These are phyloP conservation scores for Graphium colonna DNA, from an alignment of 2,888 invertebrate genomes.

Conservation along the genomic window DNA sequence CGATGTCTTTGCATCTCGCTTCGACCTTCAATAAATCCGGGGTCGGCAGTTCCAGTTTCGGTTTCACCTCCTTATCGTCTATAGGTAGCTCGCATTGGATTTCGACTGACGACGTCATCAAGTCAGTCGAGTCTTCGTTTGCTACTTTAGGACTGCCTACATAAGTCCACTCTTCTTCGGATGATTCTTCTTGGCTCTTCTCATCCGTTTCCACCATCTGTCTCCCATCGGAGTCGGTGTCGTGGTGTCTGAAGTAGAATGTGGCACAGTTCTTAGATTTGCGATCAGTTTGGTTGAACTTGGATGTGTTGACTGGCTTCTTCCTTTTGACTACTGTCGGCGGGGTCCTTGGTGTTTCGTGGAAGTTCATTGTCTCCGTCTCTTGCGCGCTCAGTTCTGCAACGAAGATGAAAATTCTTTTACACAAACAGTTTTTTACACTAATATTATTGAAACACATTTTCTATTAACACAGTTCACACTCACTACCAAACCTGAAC, in stretches of 20 bases:
- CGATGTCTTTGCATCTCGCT: slow-evolving; percentile 82
- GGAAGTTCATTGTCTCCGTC: slow-evolving; percentile 41
- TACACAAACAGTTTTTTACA: too few relatives aligned
- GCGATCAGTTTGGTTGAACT: slow-evolving; percentile 85
- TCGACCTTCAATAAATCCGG: slow-evolving; percentile 71
- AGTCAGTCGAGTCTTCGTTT: slow-evolving; percentile 69
- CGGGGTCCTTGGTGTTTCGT: slow-evolving; percentile 58
- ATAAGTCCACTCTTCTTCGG: slow-evolving; percentile 84
- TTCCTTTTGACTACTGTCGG: slow-evolving; percentile 74
- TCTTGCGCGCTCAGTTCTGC: slow-evolving; percentile 54
- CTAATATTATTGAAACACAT: too few relatives aligned
- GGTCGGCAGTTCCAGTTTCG: slow-evolving; percentile 61
- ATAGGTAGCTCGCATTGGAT: slow-evolving; percentile 68
- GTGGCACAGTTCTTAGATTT: slow-evolving; percentile 91
- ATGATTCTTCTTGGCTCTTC: slow-evolving; percentile 71
- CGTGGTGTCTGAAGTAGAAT: slow-evolving; percentile 92
- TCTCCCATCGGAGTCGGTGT: slow-evolving; percentile 89
- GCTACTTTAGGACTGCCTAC: slow-evolving; percentile 69
- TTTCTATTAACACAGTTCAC: too few relatives aligned
- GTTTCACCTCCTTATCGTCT: slow-evolving; percentile 53
- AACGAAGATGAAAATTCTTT: too few relatives aligned
- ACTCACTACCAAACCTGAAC: too few relatives aligned
- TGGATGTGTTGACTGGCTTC: slow-evolving; percentile 78
- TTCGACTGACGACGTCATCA: slow-evolving; percentile 76
- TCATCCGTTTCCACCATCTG: slow-evolving; percentile 78